Base-by-base conservation (phyloP, 2,888 invertebrate species). In the Mactromeris polynyma region DNA sequence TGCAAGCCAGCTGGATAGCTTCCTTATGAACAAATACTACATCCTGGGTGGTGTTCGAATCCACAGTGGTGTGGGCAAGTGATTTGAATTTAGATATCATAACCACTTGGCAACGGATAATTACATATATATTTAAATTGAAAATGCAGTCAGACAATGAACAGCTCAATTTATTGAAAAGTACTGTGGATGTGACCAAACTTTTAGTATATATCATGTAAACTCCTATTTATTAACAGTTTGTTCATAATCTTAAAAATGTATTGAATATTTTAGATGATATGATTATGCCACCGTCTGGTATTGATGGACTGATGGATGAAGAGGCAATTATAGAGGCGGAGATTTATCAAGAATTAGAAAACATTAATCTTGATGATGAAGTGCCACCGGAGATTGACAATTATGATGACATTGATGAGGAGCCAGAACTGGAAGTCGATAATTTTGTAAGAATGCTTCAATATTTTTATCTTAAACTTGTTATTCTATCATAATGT, bases 321-420 rank as follows among this genome's bases (percentile, higher is more conserved):
- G 94, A 94, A 54, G 92, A 94, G 21, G 87, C 93, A 17, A 54
- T 93, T 33, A 91, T 94, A 58, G 93, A 94, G 78, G 92, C 94
- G n/a, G 94, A 94, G 86, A 94, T 95, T 58, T 92, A 93, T 79
- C 91, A 93, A 69, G 93, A 94, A 79, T 88, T 94, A 42, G 94
- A 94, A n/a, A 86, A 92, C 42, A 92, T 94, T 14, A 90, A 94
- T 73, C 87, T 94, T 2, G 93, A 94, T 79, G 86, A 89, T 58
- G 93, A 91, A 58, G 77, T 69, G 31, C 36, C 46, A 26, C 85
- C 89, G 36, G 85, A 86, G 31, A 73, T 42, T 79, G 89, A 86
- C 19, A 64, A 69, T 69, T 90, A 90, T 82, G 92, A 89, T 85
- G 73, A 84, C 54, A 38, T 64, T 46, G 83, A 64, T 36, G 51